Conservation (phyloP, 2,888 invertebrate genomes). For the Drosophila histrio region DNA sequence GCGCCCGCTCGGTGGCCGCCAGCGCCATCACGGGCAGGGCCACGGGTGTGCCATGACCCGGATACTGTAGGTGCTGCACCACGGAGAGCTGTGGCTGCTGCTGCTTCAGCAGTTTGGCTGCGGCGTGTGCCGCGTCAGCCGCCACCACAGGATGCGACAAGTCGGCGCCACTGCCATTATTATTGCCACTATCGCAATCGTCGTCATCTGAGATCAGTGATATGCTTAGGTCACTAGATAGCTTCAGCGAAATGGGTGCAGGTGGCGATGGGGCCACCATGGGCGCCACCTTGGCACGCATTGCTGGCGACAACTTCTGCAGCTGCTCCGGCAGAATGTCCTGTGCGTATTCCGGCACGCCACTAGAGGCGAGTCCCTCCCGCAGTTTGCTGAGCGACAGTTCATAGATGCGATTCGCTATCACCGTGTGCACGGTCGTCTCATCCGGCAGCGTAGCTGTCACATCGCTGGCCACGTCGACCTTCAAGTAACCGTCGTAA, state of each 20-base stretch:
- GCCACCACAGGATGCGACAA: constrained; percentile 48
- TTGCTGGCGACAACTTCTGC: constrained; percentile 66
- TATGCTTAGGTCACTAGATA: constrained; percentile 82
- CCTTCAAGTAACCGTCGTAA: constrained; percentile 41
- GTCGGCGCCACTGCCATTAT: constrained; percentile 7
- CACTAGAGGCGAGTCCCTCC: constrained; percentile 82
- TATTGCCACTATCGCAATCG: constrained; percentile 64
- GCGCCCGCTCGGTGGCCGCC: constrained; percentile 16
- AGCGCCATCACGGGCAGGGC: constrained; percentile 63
- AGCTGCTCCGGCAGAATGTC: constrained; percentile 66
- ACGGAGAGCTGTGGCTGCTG: constrained; percentile 76
- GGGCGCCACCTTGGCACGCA: constrained; percentile 70
- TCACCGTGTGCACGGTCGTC: constrained; percentile 83
- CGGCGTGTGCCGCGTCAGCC: constrained; percentile 56
- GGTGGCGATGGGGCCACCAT: constrained; percentile 68
- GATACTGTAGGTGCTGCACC: constrained; percentile 70
- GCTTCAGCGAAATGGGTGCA: constrained; percentile 78
- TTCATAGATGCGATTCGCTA: constrained; percentile 82
- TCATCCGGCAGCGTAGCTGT: constrained; percentile 77
- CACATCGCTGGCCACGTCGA: constrained; percentile 56
- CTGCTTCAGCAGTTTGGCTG: constrained; percentile 71
- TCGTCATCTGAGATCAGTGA: constrained; percentile 83
- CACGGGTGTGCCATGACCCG: constrained; percentile 56
- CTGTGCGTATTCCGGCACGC: constrained; percentile 76
- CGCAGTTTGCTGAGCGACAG: constrained; percentile 81